Evolutionary conservation across 2,888 invertebrate genomes (phyloP).

Genomic region (Lingula anatina): DNA sequence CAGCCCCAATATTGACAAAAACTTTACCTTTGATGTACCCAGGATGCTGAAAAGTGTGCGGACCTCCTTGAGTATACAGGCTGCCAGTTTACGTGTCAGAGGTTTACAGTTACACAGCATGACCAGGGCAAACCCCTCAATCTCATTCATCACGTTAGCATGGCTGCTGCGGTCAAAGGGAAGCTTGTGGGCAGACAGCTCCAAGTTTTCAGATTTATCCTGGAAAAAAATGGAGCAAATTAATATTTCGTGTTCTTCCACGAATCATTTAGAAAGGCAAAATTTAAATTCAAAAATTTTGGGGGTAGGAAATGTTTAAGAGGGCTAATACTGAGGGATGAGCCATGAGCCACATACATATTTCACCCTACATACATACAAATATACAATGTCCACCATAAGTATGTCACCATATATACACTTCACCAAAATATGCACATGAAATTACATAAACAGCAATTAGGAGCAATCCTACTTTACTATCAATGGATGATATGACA

Average conservation of each 20-base stretch:
- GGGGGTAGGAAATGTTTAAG: too few relatives aligned
- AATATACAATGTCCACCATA: too few relatives aligned
- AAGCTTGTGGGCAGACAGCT: background rate
- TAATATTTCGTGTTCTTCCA: too few relatives aligned
- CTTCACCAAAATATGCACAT: too few relatives aligned
- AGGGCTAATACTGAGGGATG: too few relatives aligned
- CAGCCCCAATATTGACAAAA: too few relatives aligned
- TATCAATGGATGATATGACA: background rate
- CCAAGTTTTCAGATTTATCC: background rate
- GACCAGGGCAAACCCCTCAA: conserved; percentile 90
- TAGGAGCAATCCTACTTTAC: conserved; percentile 12
- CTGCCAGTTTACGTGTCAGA: conserved; percentile 80
- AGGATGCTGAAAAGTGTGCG: conserved; percentile 76
- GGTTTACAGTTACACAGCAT: conserved; percentile 90
- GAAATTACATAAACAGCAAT: too few relatives aligned
- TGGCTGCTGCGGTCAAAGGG: background rate
- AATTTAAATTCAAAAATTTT: too few relatives aligned
- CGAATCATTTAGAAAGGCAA: too few relatives aligned
- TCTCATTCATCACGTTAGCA: conserved; percentile 69
- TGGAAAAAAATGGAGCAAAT: background rate
- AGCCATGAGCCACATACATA: too few relatives aligned
- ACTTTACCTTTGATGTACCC: conserved; percentile 19
- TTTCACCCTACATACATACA: too few relatives aligned
- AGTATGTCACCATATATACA: too few relatives aligned
- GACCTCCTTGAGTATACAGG: conserved; percentile 82